Evolutionary conservation across 2,113 vertebrate species (phyloP).

Genomic region (Alectura lathami): DNA sequence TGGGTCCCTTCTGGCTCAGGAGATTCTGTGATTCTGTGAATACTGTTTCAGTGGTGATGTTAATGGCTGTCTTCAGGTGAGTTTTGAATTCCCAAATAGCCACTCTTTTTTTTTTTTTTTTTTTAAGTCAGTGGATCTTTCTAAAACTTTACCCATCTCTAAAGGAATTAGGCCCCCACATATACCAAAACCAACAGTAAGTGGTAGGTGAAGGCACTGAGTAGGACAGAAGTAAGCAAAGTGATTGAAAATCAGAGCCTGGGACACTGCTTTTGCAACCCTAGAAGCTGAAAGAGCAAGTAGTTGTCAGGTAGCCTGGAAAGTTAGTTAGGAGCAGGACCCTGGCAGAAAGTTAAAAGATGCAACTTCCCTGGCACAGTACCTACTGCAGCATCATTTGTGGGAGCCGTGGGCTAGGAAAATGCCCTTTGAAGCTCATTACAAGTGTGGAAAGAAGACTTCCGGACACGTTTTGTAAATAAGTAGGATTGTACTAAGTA

Average conservation of each 20-base stretch:
- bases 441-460: neutral
- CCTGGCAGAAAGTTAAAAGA: neutral
- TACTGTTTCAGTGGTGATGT: neutral
- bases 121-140: neutral
- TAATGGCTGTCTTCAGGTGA: neutral
- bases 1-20: neutral
- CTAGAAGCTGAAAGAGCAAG: neutral
- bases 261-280: neutral
- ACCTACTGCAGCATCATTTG: neutral
- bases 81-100: neutral
- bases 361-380: neutral
- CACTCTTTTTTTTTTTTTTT: neutral
- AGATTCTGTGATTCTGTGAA: neutral
- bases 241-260: neutral
- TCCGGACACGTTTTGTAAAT: neutral
- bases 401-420: neutral
- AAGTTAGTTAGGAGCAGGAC: neutral
- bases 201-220: accelerated
- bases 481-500: neutral
- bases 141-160: neutral
- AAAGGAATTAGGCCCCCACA: neutral
- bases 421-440: neutral
- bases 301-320: neutral
- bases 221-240: neutral
- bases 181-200: neutral